Percentiles rank a stretch among this genome's conserved stretches.
Conservation (phyloP, 1,140 invertebrate genomes). For the Charaxes varanes region DNA sequence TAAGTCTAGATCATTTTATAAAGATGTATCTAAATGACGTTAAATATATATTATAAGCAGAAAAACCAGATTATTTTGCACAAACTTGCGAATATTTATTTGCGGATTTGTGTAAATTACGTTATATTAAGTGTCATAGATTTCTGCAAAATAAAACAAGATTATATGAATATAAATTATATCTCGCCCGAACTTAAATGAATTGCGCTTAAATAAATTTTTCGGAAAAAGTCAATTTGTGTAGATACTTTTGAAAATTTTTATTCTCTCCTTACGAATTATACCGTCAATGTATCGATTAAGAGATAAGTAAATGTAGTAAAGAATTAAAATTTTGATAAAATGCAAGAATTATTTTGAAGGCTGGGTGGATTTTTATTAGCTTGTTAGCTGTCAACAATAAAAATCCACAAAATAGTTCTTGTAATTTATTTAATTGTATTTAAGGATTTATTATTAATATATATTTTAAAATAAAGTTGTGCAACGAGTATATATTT, state of each 20-base stretch:
- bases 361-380: constrained; percentile 53
- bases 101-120: too few species aligned
- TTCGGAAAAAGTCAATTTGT: constrained; percentile 1
- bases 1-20: too few species aligned
- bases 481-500: constrained; percentile 24
- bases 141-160: too few species aligned
- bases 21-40: too few species aligned
- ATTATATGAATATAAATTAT: too few species aligned
- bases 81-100: too few species aligned
- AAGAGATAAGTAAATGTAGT: constrained; percentile 1
- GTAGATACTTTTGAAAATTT: constrained; percentile 1
- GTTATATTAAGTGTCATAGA: too few species aligned
- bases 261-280: not conserved
- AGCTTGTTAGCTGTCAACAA: constrained; percentile 6
- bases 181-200: not conserved
- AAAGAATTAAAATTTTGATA: not conserved
- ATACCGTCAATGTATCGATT: constrained; percentile 12
- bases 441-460: constrained; percentile 21
- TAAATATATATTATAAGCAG: too few species aligned
- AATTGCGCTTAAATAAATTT: not conserved
- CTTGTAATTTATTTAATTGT: constrained; percentile 25
- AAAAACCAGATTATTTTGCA: too few species aligned
- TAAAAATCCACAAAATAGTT: constrained; percentile 43
- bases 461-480: constrained; percentile 36
- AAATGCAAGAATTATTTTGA: constrained; percentile 37